Base-by-base conservation (phyloP, 2,888 invertebrate species). In the Tipula unca region DNA sequence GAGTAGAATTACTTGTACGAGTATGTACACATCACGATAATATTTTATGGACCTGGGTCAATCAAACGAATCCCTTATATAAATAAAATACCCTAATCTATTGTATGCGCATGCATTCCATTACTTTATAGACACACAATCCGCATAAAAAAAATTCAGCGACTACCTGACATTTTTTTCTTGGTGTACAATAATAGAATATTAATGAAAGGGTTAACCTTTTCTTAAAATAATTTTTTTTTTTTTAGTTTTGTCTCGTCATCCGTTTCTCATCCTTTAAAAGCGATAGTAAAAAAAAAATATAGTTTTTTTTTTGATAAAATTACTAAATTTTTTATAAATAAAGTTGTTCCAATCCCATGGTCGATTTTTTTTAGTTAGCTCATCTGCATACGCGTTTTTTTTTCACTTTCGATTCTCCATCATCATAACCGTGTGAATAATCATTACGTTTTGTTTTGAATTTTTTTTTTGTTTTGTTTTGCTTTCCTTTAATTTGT, bases 221-320 rank as follows among this genome's bases (percentile, higher is more conserved):
- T 69, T 69, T 69, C 69, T 20, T n/a, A 14, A 10, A 39, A 39
- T 1, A 39, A 42, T 42, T 42, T 39, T 39, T 39, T 39, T 39
- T 39, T 39, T 17, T 6, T 54, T 5, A 54, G 69, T 69, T 69
- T 25, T 69, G 69, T 25, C 69, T 69, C 69, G 69, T 69, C 69
- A 69, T 69, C 69, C 69, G 69, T 69, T 69, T 69, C 69, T 69
- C 69, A 69, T 69, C 69, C 69, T 69, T 69, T 69, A 69, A 17
- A 69, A 3, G 69, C 69, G 48, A 17, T 48, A 48, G 48, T 48
- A 69, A 69, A 69, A 69, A 48, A 48, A 69, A 25, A 20, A 25
- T 32, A 32, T 6, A 69, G 0, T 69, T 69, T 69, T 69, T 69
- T 69, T 48, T 42, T 42, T 42, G 14, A 5, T 48, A 48, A 32